A percentile compares a stretch with the other conserved stretches of the same genome.
Conservation (phyloP, 2,113 vertebrate species). For the Gasterosteus aculeatus region DNA sequence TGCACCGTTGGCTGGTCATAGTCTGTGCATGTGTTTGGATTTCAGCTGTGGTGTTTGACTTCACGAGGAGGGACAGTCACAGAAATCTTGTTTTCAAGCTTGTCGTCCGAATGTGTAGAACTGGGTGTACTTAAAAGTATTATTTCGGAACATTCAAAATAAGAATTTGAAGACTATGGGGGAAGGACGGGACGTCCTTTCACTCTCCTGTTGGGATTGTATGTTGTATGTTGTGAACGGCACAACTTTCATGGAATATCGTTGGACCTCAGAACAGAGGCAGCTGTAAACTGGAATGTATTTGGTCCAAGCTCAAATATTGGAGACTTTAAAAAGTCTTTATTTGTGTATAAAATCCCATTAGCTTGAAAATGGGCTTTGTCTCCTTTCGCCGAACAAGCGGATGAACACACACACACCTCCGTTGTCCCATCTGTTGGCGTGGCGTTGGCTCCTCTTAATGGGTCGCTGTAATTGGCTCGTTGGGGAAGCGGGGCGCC, state of each 20-base stretch:
- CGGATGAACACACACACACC: slow-evolving; percentile 59
- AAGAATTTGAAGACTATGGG: not conserved
- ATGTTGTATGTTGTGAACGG: not conserved
- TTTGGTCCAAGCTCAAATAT: not conserved
- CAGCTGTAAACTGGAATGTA: not conserved
- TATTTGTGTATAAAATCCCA: slow-evolving; percentile 5
- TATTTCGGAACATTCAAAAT: too few species aligned
- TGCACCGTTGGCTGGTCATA: slow-evolving; percentile 42
- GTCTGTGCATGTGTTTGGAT: slow-evolving; percentile 18
- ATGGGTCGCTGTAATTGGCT: slow-evolving; percentile 85
- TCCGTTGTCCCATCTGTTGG: slow-evolving; percentile 81
- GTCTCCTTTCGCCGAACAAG: slow-evolving; percentile 34
- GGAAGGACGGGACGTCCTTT: not conserved
- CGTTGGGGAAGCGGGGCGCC: slow-evolving; percentile 72
- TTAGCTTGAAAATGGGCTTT: slow-evolving; percentile 27
- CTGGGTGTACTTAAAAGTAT: not conserved
- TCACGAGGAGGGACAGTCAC: not conserved
- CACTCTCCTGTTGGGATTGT: not conserved
- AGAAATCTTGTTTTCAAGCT: not conserved
- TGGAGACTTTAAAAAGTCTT: slow-evolving; percentile 6
- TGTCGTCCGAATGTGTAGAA: not conserved
- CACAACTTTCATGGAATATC: not conserved
- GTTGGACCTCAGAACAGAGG: not conserved
- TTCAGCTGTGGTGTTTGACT: slow-evolving; percentile 8
- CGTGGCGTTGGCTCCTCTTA: slow-evolving; percentile 74